phyloP scores from a whole-genome alignment of 2,113 vertebrate species.

The Salvelinus namaycush region DNA sequence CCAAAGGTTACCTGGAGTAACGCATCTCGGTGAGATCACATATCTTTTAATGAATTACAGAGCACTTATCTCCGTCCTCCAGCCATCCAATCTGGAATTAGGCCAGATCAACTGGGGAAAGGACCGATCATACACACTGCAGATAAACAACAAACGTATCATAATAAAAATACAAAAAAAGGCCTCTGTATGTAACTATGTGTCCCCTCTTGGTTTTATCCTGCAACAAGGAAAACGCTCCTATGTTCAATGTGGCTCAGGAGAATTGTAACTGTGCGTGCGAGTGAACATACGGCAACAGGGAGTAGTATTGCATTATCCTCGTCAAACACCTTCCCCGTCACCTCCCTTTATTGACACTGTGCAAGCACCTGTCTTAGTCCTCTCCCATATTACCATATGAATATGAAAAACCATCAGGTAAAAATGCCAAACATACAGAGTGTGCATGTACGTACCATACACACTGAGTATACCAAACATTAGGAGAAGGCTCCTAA shows the following conservation, averaged over 20 bases:
- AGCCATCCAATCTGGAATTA: conserved; percentile 41
- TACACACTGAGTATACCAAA: too few relatives aligned
- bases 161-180: not conserved
- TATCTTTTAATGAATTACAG: conserved; percentile 57
- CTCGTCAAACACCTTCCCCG: conserved; percentile 26
- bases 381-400: not conserved
- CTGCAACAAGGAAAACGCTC: conserved; percentile 7
- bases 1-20: conserved; percentile 6
- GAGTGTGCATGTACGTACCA: not conserved
- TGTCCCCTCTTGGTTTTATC: not conserved
- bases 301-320: conserved; percentile 18
- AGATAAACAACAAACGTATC: conserved; percentile 9
- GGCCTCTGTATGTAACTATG: not conserved
- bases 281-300: conserved; percentile 19
- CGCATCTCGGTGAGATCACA: conserved; percentile 31
- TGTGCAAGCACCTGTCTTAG: conserved; percentile 2
- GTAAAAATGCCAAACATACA: not conserved
- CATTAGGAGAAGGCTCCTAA: too few relatives aligned
- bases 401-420: not conserved
- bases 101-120: conserved; percentile 30
- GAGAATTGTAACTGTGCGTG: not conserved
- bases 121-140: not conserved
- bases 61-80: conserved; percentile 25
- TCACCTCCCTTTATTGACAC: conserved; percentile 13
- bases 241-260: not conserved